Conservation (phyloP, 2,797 vertebrate genomes). For the Thamnophis elegans region DNA sequence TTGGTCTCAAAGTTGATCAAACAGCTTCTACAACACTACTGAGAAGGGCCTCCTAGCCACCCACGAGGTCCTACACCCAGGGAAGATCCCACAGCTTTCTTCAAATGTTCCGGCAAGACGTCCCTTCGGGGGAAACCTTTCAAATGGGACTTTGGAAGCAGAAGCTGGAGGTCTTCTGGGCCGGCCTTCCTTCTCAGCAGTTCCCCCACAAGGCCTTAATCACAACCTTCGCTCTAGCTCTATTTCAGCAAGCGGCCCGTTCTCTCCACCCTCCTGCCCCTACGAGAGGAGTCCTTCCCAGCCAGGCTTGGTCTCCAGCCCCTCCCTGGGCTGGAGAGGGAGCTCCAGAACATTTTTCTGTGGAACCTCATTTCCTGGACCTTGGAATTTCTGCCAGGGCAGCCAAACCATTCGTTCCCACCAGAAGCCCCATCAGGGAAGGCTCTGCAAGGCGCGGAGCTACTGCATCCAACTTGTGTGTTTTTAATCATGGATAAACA, state of each 20-base stretch:
- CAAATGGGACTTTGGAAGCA: background rate
- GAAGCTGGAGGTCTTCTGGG: background rate
- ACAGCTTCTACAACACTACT: background rate
- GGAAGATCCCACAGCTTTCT: background rate
- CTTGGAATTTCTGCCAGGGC: slow-evolving; percentile 29
- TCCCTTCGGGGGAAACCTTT: background rate
- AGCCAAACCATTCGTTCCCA: slow-evolving; percentile 31
- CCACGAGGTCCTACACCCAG: background rate
- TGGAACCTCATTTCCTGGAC: slow-evolving; percentile 36
- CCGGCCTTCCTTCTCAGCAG: background rate
- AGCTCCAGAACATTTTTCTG: slow-evolving; percentile 16
- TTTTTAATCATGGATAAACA: slow-evolving; percentile 39
- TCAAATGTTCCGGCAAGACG: no score
- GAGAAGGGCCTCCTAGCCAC: no score
- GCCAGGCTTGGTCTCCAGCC: background rate
- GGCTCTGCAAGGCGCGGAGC: background rate
- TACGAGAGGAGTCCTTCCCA: background rate
- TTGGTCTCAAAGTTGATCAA: background rate
- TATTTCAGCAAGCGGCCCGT: background rate
- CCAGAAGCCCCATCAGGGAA: slow-evolving; percentile 28
- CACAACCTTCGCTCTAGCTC: background rate
- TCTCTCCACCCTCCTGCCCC: background rate
- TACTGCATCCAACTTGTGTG: slow-evolving; percentile 34
- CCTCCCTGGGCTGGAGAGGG: background rate
- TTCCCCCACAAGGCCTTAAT: background rate